Base-by-base conservation (phyloP, 2,888 invertebrate genomes). In the Drosophila histrio region DNA sequence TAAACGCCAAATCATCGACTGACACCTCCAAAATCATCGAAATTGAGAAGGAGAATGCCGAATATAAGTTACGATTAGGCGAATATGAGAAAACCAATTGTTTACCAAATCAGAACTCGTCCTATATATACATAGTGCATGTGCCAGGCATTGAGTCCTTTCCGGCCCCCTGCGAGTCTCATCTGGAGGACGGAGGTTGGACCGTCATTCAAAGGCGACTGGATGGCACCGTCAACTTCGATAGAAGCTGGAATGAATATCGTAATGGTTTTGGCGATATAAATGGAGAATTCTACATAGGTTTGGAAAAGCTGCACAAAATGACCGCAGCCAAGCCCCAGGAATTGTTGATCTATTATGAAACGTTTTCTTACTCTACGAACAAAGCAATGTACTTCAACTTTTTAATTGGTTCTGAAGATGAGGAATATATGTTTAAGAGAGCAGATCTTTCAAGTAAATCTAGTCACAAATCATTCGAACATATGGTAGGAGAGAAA, bases 191-290 rank as follows among this genome's bases (percentile, higher is more conserved):
- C 6, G 19, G 24, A 3, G 67, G 67, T 1, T 71, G 52, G 59
- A 67, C 67, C 2, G 59, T 68, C 3, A 53, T 64, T 32, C 64
- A 68, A 24, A 30, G 64, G 7, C 64, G 69, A 22, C 47, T 60
- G 17, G 56, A 69, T 57, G 70, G 65, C 17, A 53, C 32, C 32
- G 54, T 60, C 2, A n/a, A 53, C 30, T 71, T 71, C 7, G 46
- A 64, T 6, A 44, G 68, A 24, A 60, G 43, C 32, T 69, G 71
- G 71, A 34, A 26, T n/a, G 54, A 63, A 5, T 69, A 69, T 53
- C 38, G 39, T 0, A 15, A 70, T 26, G 64, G 64, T 6, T 71
- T 65, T 17, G 64, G 69, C 6, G 39, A 71, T 11, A 19, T 71
- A 8, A 32, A 17, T 0, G 56, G 56, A 9, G 65, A 69, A 22